phyloP scores from a whole-genome alignment of 2,888 invertebrate species.

The Matsumyia berberina region DNA sequence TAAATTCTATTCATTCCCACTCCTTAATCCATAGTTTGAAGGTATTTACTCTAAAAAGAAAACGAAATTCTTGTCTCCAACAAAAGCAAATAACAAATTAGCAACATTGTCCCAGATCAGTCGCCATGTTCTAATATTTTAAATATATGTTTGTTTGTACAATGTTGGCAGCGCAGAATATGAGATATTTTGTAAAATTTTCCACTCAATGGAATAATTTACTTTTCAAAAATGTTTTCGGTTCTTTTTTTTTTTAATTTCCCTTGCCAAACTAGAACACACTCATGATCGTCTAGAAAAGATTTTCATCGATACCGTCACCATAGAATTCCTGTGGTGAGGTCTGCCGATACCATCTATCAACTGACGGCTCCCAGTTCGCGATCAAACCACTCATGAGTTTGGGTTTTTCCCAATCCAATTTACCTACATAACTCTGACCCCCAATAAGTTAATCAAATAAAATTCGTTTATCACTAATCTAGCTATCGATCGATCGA shows the following conservation, averaged over 20 bases:
- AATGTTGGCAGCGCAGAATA: background rate
- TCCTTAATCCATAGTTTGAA: too few species aligned
- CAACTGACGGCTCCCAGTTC: background rate
- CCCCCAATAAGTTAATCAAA: slow-evolving; percentile 40
- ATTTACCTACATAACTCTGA: background rate
- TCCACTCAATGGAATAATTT: background rate
- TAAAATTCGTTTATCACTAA: slow-evolving; percentile 35
- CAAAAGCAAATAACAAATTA: background rate
- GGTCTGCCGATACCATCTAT: background rate
- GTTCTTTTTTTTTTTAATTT: too few species aligned
- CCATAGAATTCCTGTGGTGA: too few species aligned
- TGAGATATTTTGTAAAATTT: background rate
- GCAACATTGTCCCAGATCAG: background rate
- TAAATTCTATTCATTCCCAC: too few species aligned
- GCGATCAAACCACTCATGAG: slow-evolving; percentile 8
- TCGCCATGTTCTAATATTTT: background rate
- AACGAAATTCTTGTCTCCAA: background rate
- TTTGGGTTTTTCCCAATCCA: slow-evolving; percentile 23
- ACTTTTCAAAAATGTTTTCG: too few species aligned
- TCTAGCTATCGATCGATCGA: slow-evolving; percentile 11
- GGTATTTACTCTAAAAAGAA: background rate
- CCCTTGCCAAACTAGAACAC: background rate
- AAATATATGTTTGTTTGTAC: background rate
- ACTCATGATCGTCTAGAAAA: background rate
- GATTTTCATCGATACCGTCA: slow-evolving; percentile 19